Percentiles rank a stretch among this genome's conserved stretches.
Evolutionary conservation across 1,140 invertebrate species (phyloP).

Genomic region (Drosophila micromelanica): DNA sequence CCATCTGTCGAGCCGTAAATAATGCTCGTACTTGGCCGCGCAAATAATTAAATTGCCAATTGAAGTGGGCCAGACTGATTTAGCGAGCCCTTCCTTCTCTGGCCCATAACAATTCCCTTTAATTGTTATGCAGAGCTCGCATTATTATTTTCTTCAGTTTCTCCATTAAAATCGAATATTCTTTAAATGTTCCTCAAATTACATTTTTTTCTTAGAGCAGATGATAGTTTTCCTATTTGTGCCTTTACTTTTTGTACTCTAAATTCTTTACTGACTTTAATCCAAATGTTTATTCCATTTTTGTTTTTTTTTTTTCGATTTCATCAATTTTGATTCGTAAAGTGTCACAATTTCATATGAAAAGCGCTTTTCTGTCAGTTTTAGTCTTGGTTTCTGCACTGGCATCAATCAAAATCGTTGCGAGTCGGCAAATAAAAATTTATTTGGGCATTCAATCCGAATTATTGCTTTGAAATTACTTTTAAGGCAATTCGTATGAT

Average conservation of each 20-base stretch:
- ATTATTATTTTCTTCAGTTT: conserved; percentile 9
- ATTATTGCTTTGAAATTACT: not conserved
- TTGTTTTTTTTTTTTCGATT: too few relatives aligned
- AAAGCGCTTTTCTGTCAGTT: not conserved
- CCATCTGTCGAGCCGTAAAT: conserved; percentile 38
- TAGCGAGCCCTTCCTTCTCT: not conserved
- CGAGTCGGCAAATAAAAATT: not conserved
- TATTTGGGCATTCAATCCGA: not conserved
- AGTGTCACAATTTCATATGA: not conserved
- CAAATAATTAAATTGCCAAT: conserved; percentile 65
- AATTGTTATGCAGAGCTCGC: conserved; percentile 26
- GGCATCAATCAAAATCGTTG: not conserved
- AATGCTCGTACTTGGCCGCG: conserved; percentile 24
- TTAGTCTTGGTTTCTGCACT: not conserved
- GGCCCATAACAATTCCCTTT: not conserved
- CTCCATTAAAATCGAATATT: conserved; percentile 10
- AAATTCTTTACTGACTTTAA: too few relatives aligned
- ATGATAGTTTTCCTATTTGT: too few relatives aligned
- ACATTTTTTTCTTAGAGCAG: too few relatives aligned
- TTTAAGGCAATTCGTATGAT: not conserved
- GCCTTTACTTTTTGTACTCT: too few relatives aligned
- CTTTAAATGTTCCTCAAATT: not conserved
- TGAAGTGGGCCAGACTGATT: conserved; percentile 22
- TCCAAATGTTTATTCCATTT: too few relatives aligned
- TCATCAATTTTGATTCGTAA: not conserved